Conservation (phyloP, 2,888 invertebrate species). For the Tanaodytes sp. region DNA sequence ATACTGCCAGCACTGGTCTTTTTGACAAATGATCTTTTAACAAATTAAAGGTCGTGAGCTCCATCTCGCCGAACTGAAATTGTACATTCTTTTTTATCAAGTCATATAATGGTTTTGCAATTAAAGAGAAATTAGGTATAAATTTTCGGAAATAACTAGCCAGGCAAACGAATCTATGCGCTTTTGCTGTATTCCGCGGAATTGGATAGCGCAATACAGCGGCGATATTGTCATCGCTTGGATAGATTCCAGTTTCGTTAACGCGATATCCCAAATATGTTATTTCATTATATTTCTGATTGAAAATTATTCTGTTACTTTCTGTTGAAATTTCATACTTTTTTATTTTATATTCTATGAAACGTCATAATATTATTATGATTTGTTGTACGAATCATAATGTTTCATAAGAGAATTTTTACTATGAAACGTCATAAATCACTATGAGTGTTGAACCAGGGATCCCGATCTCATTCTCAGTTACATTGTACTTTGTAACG, state of each 20-base stretch:
- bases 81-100: conserved; percentile 30
- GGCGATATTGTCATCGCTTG: background rate
- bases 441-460: no score
- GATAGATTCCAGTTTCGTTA: background rate
- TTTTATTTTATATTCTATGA: no score
- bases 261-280: background rate
- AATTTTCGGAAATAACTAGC: conserved; percentile 5
- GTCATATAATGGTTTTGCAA: conserved; percentile 51
- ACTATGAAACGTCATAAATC: no score
- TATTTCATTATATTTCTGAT: no score
- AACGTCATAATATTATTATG: no score
- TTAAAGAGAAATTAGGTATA: conserved; percentile 1
- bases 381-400: no score
- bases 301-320: no score
- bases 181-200: background rate
- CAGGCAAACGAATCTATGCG: background rate
- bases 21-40: background rate
- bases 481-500: no score
- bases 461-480: no score
- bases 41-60: conserved; percentile 4
- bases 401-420: no score
- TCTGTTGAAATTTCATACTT: no score
- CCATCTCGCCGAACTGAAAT: conserved; percentile 34
- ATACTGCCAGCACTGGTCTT: conserved; percentile 26
- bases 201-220: background rate